Evolutionary conservation across 1,140 invertebrate species (phyloP).

Genomic region (Campodea augens): DNA sequence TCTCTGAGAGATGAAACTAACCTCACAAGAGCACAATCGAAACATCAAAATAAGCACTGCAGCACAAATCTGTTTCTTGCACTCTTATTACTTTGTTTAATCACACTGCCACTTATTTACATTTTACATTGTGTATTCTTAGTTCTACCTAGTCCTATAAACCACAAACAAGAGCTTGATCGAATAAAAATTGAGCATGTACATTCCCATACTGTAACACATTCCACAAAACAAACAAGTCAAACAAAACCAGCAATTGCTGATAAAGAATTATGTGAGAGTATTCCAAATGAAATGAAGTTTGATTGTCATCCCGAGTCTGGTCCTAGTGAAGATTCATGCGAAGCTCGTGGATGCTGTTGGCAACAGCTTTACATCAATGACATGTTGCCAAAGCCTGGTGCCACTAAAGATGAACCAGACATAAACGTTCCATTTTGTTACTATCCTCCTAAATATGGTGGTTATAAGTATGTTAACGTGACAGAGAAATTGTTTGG

Average conservation of each 20-base stretch:
- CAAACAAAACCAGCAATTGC: not conserved
- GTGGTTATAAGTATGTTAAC: constrained; percentile 39
- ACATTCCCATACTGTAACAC: constrained; percentile 10
- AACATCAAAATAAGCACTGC: too few relatives aligned
- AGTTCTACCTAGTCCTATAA: not conserved
- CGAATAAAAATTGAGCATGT: constrained; percentile 1
- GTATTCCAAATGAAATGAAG: constrained; percentile 27
- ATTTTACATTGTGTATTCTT: constrained; percentile 10
- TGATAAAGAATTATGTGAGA: constrained; percentile 21
- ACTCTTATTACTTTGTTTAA: constrained; percentile 9
- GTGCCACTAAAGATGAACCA: constrained; percentile 6
- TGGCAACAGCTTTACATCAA: constrained; percentile 28
- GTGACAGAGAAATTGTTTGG: constrained; percentile 33
- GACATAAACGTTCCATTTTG: constrained; percentile 39
- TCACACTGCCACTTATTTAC: constrained; percentile 10
- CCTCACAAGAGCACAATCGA: too few relatives aligned
- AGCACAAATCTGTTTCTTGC: constrained; percentile 10
- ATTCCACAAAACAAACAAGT: constrained; percentile 8
- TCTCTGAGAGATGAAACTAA: too few relatives aligned
- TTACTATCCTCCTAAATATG: constrained; percentile 45
- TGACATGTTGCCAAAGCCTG: too few relatives aligned
- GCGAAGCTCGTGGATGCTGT: constrained; percentile 47
- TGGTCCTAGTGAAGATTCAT: constrained; percentile 35
- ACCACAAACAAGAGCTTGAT: constrained; percentile 2
- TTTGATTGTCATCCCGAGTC: constrained; percentile 62